Evolutionary conservation across 92 coral and sea anemone genomes (phyloP).

Genomic region (Zoanthus solanderi): DNA sequence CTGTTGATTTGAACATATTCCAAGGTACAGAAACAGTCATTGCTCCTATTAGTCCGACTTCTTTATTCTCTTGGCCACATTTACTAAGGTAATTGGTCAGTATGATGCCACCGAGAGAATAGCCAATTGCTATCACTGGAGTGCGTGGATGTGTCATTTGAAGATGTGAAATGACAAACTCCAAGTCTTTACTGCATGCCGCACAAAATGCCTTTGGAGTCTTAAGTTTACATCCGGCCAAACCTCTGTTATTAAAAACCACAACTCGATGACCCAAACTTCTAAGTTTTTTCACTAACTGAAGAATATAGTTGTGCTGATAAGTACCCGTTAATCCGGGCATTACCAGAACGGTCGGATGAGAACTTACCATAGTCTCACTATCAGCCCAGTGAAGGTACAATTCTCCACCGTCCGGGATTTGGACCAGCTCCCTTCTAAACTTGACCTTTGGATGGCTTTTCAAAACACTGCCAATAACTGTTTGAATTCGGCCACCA

Average conservation of each 20-base stretch:
- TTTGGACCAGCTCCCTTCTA: constrained; percentile 68
- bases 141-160: constrained; percentile 61
- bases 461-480: constrained; percentile 72
- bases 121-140: constrained; percentile 77
- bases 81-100: constrained; percentile 79
- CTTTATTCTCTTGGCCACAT: constrained; percentile 50
- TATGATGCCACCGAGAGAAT: constrained; percentile 89
- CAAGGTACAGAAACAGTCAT: constrained; percentile 86
- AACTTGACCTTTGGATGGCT: constrained; percentile 67
- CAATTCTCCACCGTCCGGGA: constrained; percentile 89
- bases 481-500: constrained; percentile 88
- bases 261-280: constrained; percentile 70
- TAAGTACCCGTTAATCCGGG: constrained; percentile 93
- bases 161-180: constrained; percentile 77
- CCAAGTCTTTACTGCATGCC: constrained; percentile 84
- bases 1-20: constrained; percentile 78
- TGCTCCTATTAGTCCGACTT: constrained; percentile 72
- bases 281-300: constrained; percentile 68
- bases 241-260: constrained; percentile 89
- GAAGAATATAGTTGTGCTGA: constrained; percentile 70
- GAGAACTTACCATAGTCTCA: constrained; percentile 33
- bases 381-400: constrained; percentile 82
- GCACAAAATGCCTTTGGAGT: constrained; percentile 90
- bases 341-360: constrained; percentile 77
- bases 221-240: constrained; percentile 67